Base-by-base conservation (phyloP, 2,888 invertebrate species). In the Morpho achilles region DNA sequence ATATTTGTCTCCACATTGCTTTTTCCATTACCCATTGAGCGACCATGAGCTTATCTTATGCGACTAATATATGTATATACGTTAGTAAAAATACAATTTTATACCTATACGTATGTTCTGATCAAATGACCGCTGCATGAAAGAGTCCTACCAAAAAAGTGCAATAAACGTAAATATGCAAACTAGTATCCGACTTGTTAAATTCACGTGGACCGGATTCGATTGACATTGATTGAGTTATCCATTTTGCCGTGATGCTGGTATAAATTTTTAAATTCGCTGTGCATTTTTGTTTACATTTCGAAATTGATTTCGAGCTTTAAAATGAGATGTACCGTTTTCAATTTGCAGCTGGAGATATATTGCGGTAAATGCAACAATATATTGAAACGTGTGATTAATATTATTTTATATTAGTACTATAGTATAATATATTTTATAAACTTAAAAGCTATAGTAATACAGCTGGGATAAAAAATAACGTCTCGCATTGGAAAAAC, bases 201-300 rank as follows among this genome's bases (percentile, higher is more conserved):
- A 85, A 86, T 78, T 76, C 76, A 71, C 72, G 76, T 76, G 76
- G 73, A 72, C 73, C 68, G 75, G 69, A 74, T 73, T 69, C 75
- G 83, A 82, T 79, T 84, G 83, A 87, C 84, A 81, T 81, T 86
- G 86, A 87, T 87, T 85, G 86, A 87, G 84, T 86, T 84, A 84
- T 82, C 73, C 74, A 73, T 68, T 74, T 69, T 68, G 67, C 66
- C 69, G 63, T 67, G 65, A 62, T 64, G 65, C 65, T 65, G 65
- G 65, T 69, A 68, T 67, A 65, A 69, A 69, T 65, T 66, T 69
- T 63, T 64, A 65, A 63, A 58, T 61, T 62, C 64, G 59, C 60
- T 60, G 57, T 56, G 46, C 46, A 57, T 46, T 60, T 62, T 59
- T 61, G 54, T 64, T 58, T 62, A 62, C 60, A 64, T 56, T 62